These are phyloP conservation scores for Hoplostethus atlanticus DNA, from an alignment of 2,797 vertebrate genomes.

Conservation along the genomic window DNA sequence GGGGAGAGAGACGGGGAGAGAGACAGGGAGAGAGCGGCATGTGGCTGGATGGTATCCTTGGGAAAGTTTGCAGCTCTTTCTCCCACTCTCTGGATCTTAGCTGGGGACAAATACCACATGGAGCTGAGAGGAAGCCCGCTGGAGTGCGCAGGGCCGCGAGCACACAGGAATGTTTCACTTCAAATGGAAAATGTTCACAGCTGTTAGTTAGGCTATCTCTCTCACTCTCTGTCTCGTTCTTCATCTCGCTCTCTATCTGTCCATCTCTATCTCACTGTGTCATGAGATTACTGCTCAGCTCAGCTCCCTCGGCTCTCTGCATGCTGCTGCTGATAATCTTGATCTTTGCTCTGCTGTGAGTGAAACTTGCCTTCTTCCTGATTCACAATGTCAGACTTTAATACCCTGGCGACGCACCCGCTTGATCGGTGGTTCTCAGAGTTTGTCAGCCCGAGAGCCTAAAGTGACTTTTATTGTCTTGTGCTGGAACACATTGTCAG, in stretches of 20 bases:
- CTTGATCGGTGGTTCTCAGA: neutral
- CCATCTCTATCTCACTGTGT: constrained; percentile 47
- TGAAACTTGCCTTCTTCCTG: constrained; percentile 7
- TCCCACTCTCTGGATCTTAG: constrained; percentile 83
- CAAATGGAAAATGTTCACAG: constrained; percentile 85
- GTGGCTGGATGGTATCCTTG: constrained; percentile 86
- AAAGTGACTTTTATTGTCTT: neutral
- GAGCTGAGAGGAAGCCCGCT: constrained; percentile 84
- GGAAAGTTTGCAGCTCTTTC: constrained; percentile 88
- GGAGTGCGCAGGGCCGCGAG: constrained; percentile 77
- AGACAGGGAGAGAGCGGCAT: constrained; percentile 71
- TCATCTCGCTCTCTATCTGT: constrained; percentile 31
- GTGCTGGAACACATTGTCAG: neutral
- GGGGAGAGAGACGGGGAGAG: neutral
- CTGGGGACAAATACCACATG: constrained; percentile 89
- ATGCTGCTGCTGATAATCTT: constrained; percentile 49
- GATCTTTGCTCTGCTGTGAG: constrained; percentile 48
- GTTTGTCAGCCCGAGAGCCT: neutral
- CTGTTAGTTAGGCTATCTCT: constrained; percentile 77
- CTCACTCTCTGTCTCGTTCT: too few species aligned
- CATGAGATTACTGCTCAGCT: constrained; percentile 50
- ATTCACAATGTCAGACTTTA: constrained; percentile 6
- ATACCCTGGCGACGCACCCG: neutral
- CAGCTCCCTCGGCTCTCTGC: constrained; percentile 43
- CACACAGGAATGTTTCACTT: constrained; percentile 86